phyloP scores from a whole-genome alignment of 2,797 vertebrate genomes.

The Oreochromis mossambicus region DNA sequence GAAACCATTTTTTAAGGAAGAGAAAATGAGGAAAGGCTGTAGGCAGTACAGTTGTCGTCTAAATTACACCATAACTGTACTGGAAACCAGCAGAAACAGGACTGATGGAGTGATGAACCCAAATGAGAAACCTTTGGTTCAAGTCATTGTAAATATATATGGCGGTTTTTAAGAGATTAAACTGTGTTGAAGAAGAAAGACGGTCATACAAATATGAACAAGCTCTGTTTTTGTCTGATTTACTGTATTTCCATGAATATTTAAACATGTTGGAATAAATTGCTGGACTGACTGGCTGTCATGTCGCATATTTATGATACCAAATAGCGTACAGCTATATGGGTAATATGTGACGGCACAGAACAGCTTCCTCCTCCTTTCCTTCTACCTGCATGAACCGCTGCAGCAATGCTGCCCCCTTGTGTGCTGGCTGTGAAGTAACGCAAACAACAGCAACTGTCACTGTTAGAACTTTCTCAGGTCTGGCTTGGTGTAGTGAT shows the following conservation, averaged over 20 bases:
- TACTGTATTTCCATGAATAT: background rate
- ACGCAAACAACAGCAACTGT: background rate
- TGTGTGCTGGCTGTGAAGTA: background rate
- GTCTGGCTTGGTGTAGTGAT: background rate
- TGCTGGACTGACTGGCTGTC: background rate
- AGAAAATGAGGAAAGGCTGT: background rate
- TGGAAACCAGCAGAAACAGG: background rate
- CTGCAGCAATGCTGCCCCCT: constrained; percentile 43
- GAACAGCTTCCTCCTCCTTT: background rate
- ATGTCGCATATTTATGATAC: background rate
- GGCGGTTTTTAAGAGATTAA: background rate
- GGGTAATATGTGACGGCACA: background rate
- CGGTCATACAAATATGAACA: background rate
- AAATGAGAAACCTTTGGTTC: background rate
- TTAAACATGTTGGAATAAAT: background rate
- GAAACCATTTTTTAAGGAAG: background rate
- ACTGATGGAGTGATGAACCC: background rate
- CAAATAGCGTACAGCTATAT: background rate
- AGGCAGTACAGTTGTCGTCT: background rate
- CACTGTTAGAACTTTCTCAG: background rate
- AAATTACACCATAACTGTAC: background rate
- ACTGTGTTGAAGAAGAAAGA: background rate
- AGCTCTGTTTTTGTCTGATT: background rate
- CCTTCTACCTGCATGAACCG: background rate
- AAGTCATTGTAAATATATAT: background rate